phyloP scores from a whole-genome alignment of 2,797 vertebrate genomes.

The Psittacula echo region DNA sequence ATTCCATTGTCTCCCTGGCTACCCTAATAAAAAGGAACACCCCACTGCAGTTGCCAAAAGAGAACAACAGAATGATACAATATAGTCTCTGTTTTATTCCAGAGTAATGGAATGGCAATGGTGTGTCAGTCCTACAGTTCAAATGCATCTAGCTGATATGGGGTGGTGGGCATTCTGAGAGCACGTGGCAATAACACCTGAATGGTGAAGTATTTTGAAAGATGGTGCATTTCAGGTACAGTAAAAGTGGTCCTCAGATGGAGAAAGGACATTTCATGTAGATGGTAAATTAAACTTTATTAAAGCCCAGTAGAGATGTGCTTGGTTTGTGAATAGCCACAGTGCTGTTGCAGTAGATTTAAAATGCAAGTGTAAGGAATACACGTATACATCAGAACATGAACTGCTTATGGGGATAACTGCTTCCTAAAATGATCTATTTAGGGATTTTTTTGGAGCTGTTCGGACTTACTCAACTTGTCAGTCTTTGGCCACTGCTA shows the following conservation, averaged over 20 bases:
- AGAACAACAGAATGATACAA: background rate
- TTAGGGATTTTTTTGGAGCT: background rate
- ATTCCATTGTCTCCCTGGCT: background rate
- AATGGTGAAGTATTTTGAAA: background rate
- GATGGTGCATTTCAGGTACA: background rate
- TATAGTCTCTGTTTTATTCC: background rate
- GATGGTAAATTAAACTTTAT: background rate
- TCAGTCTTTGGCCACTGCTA: background rate
- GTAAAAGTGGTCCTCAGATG: background rate
- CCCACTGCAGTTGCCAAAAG: background rate
- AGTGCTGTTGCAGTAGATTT: background rate
- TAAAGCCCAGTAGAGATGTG: background rate
- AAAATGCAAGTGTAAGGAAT: background rate
- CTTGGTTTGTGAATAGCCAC: background rate
- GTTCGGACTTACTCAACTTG: background rate
- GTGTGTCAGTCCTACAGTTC: background rate
- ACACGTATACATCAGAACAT: background rate
- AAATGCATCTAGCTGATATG: background rate
- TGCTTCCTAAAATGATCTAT: background rate
- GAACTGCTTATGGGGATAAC: background rate
- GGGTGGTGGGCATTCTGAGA: background rate
- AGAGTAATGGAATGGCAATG: background rate
- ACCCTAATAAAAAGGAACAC: background rate
- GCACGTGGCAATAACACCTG: background rate
- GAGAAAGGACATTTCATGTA: background rate